Evolutionary conservation across 2,797 vertebrate genomes (phyloP).

Genomic region (Lepilemur ruficaudatus): DNA sequence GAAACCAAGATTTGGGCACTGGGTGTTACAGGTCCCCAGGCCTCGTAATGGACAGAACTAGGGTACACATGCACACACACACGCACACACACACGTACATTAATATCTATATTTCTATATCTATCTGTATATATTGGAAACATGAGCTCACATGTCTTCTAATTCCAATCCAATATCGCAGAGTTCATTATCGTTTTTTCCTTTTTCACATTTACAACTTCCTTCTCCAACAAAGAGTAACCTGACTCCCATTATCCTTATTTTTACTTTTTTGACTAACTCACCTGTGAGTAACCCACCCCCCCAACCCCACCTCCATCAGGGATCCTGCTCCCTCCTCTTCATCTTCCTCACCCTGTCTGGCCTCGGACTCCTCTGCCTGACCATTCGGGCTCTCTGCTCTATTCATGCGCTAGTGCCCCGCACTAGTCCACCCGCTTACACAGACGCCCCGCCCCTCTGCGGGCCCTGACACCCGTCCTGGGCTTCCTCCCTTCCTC

Average conservation of each 20-base stretch:
- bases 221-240: not conserved
- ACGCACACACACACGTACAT: fast-evolving
- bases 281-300: no score
- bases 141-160: not conserved
- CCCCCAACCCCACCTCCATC: no score
- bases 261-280: not conserved
- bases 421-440: no score
- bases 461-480: no score
- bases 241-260: not conserved
- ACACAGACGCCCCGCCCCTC: no score
- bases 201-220: not conserved
- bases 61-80: not conserved
- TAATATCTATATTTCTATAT: not conserved
- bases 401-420: no score
- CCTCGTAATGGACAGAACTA: not conserved
- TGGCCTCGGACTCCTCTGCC: no score
- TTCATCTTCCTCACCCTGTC: no score
- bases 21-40: no score
- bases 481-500: not conserved
- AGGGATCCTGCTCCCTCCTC: no score
- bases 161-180: not conserved
- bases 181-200: not conserved
- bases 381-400: no score
- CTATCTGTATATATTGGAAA: not conserved
- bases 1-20: not conserved